Conservation (phyloP, 2,888 invertebrate species). For the Oscheius sp. region DNA sequence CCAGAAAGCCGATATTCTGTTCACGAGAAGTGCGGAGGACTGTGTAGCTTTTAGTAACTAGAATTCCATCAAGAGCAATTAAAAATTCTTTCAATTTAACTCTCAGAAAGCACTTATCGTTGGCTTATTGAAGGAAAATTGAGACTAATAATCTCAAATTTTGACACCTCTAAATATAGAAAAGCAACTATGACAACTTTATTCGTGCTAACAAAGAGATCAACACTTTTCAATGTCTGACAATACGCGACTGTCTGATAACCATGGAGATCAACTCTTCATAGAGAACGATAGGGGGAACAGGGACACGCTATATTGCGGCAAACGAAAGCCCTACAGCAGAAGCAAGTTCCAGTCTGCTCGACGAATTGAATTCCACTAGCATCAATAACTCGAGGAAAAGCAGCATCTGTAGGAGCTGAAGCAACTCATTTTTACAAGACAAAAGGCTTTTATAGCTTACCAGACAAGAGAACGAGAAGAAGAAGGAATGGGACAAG, state of each 20-base stretch:
- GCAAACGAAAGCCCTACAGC: conserved; percentile 17
- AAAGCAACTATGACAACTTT: neutral
- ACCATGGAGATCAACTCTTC: too few relatives aligned
- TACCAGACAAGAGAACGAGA: neutral
- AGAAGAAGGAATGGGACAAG: neutral
- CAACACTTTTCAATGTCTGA: too few relatives aligned
- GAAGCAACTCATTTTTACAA: neutral
- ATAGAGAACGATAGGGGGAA: conserved; percentile 3
- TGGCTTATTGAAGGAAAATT: too few relatives aligned
- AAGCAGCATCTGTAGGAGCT: neutral
- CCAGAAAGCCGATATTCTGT: too few relatives aligned
- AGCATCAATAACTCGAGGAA: neutral
- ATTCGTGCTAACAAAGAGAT: neutral
- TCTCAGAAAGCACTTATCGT: too few relatives aligned
- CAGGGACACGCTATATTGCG: conserved; percentile 3
- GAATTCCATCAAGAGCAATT: too few relatives aligned
- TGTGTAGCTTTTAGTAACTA: too few relatives aligned
- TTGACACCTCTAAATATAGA: neutral
- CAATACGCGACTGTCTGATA: too few relatives aligned
- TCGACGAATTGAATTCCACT: neutral
- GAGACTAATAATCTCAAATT: too few relatives aligned
- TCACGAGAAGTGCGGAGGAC: too few relatives aligned
- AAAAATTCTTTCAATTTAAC: too few relatives aligned
- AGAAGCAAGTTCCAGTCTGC: conserved; percentile 1
- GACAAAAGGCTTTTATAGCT: neutral